Conservation (phyloP, 1,140 invertebrate genomes). For the Augochlora pura region DNA sequence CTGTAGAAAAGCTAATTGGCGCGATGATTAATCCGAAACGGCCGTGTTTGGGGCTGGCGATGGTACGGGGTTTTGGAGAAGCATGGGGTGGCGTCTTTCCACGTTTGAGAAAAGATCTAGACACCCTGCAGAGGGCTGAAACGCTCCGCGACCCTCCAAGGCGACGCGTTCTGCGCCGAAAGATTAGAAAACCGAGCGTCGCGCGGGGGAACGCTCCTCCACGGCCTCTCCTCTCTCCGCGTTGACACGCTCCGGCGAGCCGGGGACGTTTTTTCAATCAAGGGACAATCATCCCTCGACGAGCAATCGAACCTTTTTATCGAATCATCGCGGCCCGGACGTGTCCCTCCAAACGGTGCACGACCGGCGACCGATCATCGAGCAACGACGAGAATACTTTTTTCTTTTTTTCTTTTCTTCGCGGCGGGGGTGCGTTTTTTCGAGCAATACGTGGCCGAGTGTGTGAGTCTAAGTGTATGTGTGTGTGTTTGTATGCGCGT, state of each 20-base stretch:
- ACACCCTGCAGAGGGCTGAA: background rate
- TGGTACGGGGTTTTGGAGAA: no score
- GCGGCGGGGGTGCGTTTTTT: constrained; percentile 30
- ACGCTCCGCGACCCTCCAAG: background rate
- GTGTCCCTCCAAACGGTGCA: constrained; percentile 48
- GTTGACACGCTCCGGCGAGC: constrained; percentile 56
- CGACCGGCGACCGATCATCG: constrained; percentile 48
- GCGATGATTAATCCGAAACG: constrained; percentile 5
- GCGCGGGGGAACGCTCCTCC: constrained; percentile 34
- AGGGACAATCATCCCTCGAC: constrained; percentile 74
- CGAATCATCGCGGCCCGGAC: constrained; percentile 62
- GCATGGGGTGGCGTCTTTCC: no score
- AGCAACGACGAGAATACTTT: constrained; percentile 59
- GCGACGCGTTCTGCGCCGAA: constrained; percentile 27
- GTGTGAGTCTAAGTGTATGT: background rate
- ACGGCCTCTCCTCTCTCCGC: constrained; percentile 14
- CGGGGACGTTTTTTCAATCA: constrained; percentile 71
- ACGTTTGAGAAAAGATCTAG: no score
- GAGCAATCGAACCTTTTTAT: constrained; percentile 68
- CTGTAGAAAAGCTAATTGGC: constrained; percentile 5
- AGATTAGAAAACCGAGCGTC: constrained; percentile 38
- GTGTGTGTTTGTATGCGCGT: background rate
- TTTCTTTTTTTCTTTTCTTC: no score
- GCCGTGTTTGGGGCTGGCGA: no score
- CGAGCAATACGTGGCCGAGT: constrained; percentile 28